Conservation (phyloP, 2,113 vertebrate species). For the Lophochroa leadbeateri region DNA sequence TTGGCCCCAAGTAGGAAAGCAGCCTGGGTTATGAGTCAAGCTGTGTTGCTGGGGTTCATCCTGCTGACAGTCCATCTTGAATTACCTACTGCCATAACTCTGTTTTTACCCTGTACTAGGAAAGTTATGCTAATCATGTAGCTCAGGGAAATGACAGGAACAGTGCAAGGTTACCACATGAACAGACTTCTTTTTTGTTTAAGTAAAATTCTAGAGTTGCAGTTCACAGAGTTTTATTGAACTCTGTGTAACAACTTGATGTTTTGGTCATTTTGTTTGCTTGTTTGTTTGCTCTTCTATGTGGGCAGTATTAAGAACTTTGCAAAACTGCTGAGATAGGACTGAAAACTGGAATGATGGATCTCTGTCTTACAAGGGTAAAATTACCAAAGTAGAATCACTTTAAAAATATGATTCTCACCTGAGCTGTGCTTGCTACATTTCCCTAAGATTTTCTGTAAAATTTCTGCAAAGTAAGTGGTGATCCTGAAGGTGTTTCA, state of each 20-base stretch:
- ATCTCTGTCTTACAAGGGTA: not conserved
- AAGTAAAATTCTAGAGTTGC: not conserved
- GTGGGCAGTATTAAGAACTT: not conserved
- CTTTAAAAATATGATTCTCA: not conserved
- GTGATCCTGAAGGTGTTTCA: not conserved
- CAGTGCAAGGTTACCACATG: not conserved
- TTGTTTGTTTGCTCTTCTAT: not conserved
- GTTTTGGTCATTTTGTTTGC: not conserved
- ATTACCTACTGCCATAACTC: not conserved
- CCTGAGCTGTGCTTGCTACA: not conserved
- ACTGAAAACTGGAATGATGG: not conserved
- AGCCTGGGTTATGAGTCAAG: not conserved
- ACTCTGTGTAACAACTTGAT: not conserved
- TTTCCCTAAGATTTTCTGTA: not conserved
- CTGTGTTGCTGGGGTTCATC: not conserved
- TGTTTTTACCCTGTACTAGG: not conserved
- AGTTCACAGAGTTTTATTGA: not conserved
- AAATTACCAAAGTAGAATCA: not conserved
- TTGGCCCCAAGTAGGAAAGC: not conserved
- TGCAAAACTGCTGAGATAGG: not conserved
- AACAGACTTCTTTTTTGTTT: not conserved
- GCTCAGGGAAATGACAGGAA: not conserved
- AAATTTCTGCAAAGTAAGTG: not conserved
- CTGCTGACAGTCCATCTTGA: not conserved
- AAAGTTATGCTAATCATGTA: not conserved